Evolutionary conservation across 2,797 vertebrate species (phyloP), one percentile per base, ranked within the genome.

Genomic region (Leuciscus waleckii): DNA sequence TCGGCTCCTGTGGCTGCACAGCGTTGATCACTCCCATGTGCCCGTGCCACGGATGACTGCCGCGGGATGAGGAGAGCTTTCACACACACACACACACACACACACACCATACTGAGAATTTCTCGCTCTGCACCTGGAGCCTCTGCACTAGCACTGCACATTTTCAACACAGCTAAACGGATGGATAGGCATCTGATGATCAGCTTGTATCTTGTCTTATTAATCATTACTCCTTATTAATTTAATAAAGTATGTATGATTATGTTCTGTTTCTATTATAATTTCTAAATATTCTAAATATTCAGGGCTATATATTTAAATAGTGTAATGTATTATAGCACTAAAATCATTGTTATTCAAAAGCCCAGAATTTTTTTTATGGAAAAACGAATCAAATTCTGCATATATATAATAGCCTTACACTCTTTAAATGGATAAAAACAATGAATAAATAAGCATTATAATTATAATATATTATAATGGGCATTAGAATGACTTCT

Each of bases 1-100:
- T 91, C 92, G 90, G 92, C 93, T 96, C 95, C 94, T 89, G 89
- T 92, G 94, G 92, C 95, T 94, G 94, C 93, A 92, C 92, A 81
- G 85, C 90, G 89, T 90, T 93, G 95, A 94, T 94, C 94, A 93
- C 93, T 94, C 91, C 90, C 92, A 90, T 94, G 92, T 94, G 94
- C 94, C 94, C 92, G 41, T 43, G 93, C 94, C 96, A 91, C 89
- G 92, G 92, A 93, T 95, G 94, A 94, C 91, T 93, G 90, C 84
- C 89, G 91, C 89, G 89, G 91, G 89, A 90, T 85, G 90, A 94
- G 92, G 91, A 67, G 41, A 26, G 19, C 49, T 19, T 37, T 39
- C 46, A 9, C 82, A 14, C 74, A 26, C 56, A 46, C 41, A 8
- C 82, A 13, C 73, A n/a, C 56, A 46, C 39, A 29, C 58, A 69